Evolutionary conservation across 2,888 invertebrate species (phyloP).

Genomic region (Macrosoma leucophasiata): DNA sequence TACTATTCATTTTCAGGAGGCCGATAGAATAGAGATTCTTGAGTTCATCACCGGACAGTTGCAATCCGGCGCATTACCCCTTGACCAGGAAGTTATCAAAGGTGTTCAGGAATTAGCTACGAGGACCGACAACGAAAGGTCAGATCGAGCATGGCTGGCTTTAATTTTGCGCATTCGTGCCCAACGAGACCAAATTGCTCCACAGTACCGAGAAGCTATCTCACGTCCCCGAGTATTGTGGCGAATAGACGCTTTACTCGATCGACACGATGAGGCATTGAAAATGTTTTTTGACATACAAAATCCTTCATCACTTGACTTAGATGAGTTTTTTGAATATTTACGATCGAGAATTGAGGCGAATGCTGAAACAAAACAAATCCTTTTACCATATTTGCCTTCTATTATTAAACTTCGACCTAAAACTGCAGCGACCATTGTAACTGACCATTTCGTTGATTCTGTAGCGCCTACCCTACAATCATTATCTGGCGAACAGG

Average conservation of each 20-base stretch:
- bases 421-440: constrained; percentile 45
- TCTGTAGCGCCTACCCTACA: constrained; percentile 32
- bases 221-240: constrained; percentile 48
- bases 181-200: constrained; percentile 29
- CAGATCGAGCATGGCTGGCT: constrained; percentile 55
- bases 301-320: constrained; percentile 41
- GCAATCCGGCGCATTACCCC: constrained; percentile 48
- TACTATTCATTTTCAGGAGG: constrained; percentile 42
- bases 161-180: constrained; percentile 33
- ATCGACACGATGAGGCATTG: constrained; percentile 37
- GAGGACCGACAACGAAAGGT: constrained; percentile 41
- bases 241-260: constrained; percentile 41
- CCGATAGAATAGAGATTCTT: constrained; percentile 48
- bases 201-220: constrained; percentile 27
- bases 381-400: constrained; percentile 35
- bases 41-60: constrained; percentile 60
- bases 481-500: constrained; percentile 28
- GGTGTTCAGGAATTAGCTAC: constrained; percentile 41
- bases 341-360: constrained; percentile 36
- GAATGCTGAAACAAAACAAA: constrained; percentile 27
- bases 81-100: constrained; percentile 46
- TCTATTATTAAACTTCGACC: constrained; percentile 44
- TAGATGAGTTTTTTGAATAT: constrained; percentile 57
- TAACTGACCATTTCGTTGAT: constrained; percentile 37
- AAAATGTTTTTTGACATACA: constrained; percentile 45